Conservation (phyloP, 2,113 vertebrate species). For the Marcusenius ussheri region DNA sequence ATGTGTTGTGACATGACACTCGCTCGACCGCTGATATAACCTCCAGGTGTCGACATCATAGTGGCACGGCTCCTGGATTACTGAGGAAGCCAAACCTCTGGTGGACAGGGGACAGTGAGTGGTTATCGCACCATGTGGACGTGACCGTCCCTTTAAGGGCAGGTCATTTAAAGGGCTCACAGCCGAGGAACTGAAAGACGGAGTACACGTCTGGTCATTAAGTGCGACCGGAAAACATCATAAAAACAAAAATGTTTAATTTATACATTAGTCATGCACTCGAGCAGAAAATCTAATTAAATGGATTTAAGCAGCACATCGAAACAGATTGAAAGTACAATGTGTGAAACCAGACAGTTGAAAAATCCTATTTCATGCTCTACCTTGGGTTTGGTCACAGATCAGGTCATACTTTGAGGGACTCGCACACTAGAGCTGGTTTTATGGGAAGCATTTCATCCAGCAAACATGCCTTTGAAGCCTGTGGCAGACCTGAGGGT, state of each 20-base stretch:
- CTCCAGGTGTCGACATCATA: not conserved
- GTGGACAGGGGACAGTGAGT: not conserved
- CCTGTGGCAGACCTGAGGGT: not conserved
- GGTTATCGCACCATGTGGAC: not conserved
- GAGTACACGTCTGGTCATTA: not conserved
- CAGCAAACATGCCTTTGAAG: not conserved
- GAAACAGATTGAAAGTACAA: slow-evolving; percentile 2
- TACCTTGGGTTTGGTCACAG: not conserved
- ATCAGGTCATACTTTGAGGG: not conserved
- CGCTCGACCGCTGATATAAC: not conserved
- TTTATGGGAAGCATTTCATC: not conserved
- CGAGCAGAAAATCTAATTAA: not conserved
- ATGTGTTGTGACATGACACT: not conserved
- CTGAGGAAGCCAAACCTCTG: not conserved
- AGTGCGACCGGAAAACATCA: not conserved
- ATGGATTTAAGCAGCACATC: not conserved
- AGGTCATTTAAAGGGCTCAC: not conserved
- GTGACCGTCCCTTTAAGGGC: not conserved
- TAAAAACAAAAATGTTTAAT: not conserved
- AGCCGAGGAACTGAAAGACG: not conserved
- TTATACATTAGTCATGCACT: not conserved
- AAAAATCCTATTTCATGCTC: not conserved
- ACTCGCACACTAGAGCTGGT: not conserved
- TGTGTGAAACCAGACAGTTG: not conserved
- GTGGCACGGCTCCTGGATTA: not conserved